Conservation (phyloP, 2,888 invertebrate species). For the Falcaria lacertinaria region DNA sequence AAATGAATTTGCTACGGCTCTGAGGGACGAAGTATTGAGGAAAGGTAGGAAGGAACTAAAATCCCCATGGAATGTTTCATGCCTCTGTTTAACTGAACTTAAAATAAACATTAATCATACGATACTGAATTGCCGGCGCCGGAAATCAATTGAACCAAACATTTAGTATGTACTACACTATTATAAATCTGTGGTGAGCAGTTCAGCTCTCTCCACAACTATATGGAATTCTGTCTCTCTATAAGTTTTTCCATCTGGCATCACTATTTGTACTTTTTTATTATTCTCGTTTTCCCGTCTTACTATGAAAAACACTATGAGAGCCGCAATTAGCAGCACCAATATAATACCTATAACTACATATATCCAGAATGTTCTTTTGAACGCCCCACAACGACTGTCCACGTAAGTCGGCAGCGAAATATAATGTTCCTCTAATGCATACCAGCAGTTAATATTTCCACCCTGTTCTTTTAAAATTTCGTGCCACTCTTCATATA, state of each 20-base stretch:
- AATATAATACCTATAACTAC: constrained; percentile 68
- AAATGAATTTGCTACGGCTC: constrained; percentile 26
- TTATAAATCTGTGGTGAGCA: constrained; percentile 88
- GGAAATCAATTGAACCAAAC: constrained; percentile 25
- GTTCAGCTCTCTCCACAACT: constrained; percentile 90
- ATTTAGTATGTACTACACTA: constrained; percentile 5
- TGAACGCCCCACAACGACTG: constrained; percentile 63
- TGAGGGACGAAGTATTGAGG: constrained; percentile 44
- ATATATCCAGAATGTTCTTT: constrained; percentile 70
- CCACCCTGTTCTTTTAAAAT: constrained; percentile 55
- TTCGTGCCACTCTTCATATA: constrained; percentile 59
- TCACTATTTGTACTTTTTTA: constrained; percentile 84
- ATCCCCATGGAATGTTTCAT: constrained; percentile 25
- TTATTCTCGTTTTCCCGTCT: constrained; percentile 75
- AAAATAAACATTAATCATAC: constrained; percentile 10
- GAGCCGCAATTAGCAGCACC: constrained; percentile 65
- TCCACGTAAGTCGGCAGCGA: constrained; percentile 62
- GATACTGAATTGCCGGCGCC: constrained; percentile 16
- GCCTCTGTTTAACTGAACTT: constrained; percentile 9
- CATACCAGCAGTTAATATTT: constrained; percentile 62
- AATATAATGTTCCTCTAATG: constrained; percentile 53
- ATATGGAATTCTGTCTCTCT: constrained; percentile 92
- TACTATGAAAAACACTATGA: constrained; percentile 68
- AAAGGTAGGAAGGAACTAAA: constrained; percentile 12
- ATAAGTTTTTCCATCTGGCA: constrained; percentile 90